Conservation (phyloP, 2,888 invertebrate species). For the Platycnemis pennipes region DNA sequence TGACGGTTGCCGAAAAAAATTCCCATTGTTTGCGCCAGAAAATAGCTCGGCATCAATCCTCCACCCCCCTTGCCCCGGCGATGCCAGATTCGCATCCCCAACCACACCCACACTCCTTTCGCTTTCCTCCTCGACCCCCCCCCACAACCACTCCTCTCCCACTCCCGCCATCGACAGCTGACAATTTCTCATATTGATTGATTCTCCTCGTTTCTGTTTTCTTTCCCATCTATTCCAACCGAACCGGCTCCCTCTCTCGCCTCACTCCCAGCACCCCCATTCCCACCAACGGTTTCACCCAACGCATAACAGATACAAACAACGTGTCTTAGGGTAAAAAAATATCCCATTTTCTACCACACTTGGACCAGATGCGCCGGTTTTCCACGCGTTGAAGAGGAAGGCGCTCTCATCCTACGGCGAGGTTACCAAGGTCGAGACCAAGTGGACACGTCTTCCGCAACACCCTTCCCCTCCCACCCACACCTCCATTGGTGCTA, state of each 20-base stretch:
- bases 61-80: neutral
- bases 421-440: neutral
- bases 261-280: neutral
- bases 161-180: slow-evolving; percentile 5
- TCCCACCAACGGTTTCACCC: neutral
- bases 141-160: neutral
- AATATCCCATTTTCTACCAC: neutral
- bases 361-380: slow-evolving; percentile 25
- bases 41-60: slow-evolving; percentile 5
- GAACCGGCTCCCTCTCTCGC: neutral
- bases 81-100: neutral
- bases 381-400: slow-evolving; percentile 13
- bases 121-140: neutral
- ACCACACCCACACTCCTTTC: neutral
- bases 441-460: neutral
- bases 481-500: neutral
- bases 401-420: neutral
- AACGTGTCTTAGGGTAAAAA: neutral
- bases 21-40: slow-evolving; percentile 12
- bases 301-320: slow-evolving; percentile 35
- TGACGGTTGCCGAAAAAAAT: neutral
- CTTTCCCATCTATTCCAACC: slow-evolving; percentile 39
- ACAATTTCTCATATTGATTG: slow-evolving; percentile 63
- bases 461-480: neutral
- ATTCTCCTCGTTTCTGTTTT: slow-evolving; percentile 61